phyloP scores from a whole-genome alignment of 2,113 vertebrate species.

The Osmerus eperlanus region DNA sequence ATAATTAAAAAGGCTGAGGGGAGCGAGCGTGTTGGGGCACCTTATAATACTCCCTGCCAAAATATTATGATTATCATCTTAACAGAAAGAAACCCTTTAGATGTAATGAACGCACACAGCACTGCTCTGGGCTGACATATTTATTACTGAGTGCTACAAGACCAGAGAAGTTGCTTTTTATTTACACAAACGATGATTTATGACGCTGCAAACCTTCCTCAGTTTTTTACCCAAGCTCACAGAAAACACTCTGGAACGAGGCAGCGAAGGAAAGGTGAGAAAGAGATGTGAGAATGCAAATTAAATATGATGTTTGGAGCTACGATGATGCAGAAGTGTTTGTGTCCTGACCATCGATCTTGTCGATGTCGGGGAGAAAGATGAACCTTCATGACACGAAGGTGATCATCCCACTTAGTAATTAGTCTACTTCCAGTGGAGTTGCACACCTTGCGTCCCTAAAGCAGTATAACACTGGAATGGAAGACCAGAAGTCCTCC shows the following conservation, averaged over 20 bases:
- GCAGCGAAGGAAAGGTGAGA: slow-evolving; percentile 11
- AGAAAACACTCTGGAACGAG: background rate
- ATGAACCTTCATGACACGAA: background rate
- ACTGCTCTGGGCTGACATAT: slow-evolving; percentile 39
- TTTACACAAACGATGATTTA: slow-evolving; percentile 51
- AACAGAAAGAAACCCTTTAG: slow-evolving; percentile 8
- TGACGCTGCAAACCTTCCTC: slow-evolving; percentile 28
- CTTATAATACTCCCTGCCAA: slow-evolving; percentile 35
- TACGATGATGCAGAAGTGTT: too few relatives aligned
- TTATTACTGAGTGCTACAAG: slow-evolving; percentile 40
- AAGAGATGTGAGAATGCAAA: slow-evolving; percentile 1
- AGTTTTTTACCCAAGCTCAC: slow-evolving; percentile 21
- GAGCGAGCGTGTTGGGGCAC: slow-evolving; percentile 42
- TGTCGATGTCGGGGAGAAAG: too few relatives aligned
- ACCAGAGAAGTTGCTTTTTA: slow-evolving; percentile 44
- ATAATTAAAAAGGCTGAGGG: slow-evolving; percentile 35
- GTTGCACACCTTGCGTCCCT: slow-evolving; percentile 10
- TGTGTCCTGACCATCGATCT: too few relatives aligned
- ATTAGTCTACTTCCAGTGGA: slow-evolving; percentile 15
- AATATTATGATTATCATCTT: slow-evolving; percentile 43
- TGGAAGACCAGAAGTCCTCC: slow-evolving; percentile 2
- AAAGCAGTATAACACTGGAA: slow-evolving; percentile 17
- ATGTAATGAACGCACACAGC: slow-evolving; percentile 22
- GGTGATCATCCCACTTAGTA: slow-evolving; percentile 3
- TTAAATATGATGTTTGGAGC: too few relatives aligned